Base-by-base conservation (phyloP, 1,140 invertebrate species). In the Anastrepha ludens region DNA sequence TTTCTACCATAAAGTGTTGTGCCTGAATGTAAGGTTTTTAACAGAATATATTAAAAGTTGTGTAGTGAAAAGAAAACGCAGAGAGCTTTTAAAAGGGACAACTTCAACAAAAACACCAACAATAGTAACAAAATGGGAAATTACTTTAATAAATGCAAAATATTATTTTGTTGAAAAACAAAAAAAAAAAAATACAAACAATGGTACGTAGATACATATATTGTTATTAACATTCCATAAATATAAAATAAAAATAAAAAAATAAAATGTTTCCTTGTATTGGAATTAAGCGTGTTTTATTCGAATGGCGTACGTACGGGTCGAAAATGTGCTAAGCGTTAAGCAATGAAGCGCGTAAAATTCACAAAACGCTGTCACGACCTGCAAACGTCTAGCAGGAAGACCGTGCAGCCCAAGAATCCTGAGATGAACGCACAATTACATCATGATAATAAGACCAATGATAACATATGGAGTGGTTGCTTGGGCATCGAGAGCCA, bases 191-290 rank as follows among this genome's bases (percentile, higher is more conserved):
- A 29, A 29, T 0, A 29, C 29, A 29, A 29, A 29, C 29, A 29
- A 41, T 44, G 15, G 47, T 74, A 74, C 70, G 47, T 44, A 20
- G 20, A 70, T 70, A 70, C 20, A 74, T 50, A 13, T 74, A 74
- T 74, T 74, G 70, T 74, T 74, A 74, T 74, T 44, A 74, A 74
- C 70, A 74, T 74, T 74, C 70, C 70, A 74, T 74, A 64, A 17
- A 64, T 74, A 74, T 47, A 50, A 47, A 74, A 47, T 50, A 74
- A 50, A 74, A 0, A 74, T 47, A 67, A 39, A 67, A 39, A 29
- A 29, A 29, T 9, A 67, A 67, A 41, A 67, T 67, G 29, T 67
- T 67, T 67, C 65, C 65, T 67, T 67, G 65, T 67, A 67, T 67
- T 67, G 65, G 65, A 41, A 67, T 1, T 67, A 3, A 39, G 9